phyloP scores from a whole-genome alignment of 1,140 invertebrate species.

The Cecropterus lyciades region DNA sequence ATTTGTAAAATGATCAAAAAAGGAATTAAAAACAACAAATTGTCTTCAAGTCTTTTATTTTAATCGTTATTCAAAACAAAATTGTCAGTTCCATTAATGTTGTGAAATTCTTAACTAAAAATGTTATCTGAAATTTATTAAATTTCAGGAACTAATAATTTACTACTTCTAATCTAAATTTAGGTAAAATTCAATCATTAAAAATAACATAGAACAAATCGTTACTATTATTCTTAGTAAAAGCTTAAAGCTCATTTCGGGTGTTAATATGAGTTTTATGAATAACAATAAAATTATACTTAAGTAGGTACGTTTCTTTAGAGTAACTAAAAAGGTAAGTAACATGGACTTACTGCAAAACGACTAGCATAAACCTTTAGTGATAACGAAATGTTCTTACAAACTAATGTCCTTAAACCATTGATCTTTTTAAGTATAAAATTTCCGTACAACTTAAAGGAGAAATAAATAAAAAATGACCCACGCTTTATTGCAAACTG shows the following conservation, averaged over 20 bases:
- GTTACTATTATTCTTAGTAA: conserved; percentile 2
- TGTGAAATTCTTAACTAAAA: background rate
- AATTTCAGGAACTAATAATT: conserved; percentile 20
- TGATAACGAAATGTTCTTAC: background rate
- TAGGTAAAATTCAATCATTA: conserved; percentile 7
- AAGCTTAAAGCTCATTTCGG: conserved; percentile 21
- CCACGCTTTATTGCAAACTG: too few relatives aligned
- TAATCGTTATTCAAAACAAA: background rate
- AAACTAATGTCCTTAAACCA: too few relatives aligned
- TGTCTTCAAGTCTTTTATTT: conserved; percentile 41
- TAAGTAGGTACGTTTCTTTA: conserved; percentile 4
- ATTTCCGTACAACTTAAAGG: too few relatives aligned
- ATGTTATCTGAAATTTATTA: background rate
- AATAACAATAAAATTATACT: conserved; percentile 3
- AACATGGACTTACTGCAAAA: conserved; percentile 1
- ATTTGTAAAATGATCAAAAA: conserved; percentile 3
- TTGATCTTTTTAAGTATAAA: too few relatives aligned
- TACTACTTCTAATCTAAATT: background rate
- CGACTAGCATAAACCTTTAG: conserved; percentile 20
- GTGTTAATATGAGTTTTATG: conserved; percentile 10
- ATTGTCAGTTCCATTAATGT: background rate
- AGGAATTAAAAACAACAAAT: conserved; percentile 35
- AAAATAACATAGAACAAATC: background rate
- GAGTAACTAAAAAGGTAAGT: background rate
- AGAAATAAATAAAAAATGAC: too few relatives aligned